Conservation (phyloP, 2,797 vertebrate species). For the Pipistrellus nathusii region DNA sequence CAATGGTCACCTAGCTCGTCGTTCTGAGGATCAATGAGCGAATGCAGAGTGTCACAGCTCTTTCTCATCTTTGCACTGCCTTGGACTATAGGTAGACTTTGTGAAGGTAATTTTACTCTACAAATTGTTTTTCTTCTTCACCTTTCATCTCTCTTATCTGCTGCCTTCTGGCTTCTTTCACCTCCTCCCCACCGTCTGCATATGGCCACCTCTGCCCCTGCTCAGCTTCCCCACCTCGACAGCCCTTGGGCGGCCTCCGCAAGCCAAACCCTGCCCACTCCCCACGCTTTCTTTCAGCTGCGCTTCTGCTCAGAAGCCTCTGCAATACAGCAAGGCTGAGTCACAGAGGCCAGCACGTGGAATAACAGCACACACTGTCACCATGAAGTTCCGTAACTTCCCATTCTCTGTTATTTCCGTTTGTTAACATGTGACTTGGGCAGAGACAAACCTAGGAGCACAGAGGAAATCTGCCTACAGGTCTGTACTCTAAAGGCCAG, state of each 20-base stretch:
- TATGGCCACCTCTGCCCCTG: not conserved
- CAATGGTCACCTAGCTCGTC: not conserved
- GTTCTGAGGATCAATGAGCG: not conserved
- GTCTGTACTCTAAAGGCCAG: not conserved
- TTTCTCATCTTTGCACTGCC: not conserved
- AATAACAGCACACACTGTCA: not conserved
- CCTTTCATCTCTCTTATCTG: not conserved
- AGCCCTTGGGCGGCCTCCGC: fast-evolving
- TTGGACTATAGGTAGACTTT: not conserved
- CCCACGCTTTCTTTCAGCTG: not conserved
- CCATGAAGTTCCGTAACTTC: not conserved
- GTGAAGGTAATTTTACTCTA: not conserved
- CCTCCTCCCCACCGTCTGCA: not conserved
- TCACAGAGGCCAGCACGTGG: not conserved
- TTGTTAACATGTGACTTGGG: not conserved
- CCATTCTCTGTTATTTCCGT: not conserved
- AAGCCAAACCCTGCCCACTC: not conserved
- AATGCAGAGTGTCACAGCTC: not conserved
- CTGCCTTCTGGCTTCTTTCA: not conserved
- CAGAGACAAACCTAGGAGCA: not conserved
- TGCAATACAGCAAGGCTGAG: not conserved
- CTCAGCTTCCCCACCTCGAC: not conserved
- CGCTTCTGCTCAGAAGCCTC: not conserved
- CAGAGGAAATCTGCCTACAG: not conserved
- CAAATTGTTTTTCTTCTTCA: not conserved